phyloP scores from a whole-genome alignment of 2,113 vertebrate species.

The Junco hyemalis region DNA sequence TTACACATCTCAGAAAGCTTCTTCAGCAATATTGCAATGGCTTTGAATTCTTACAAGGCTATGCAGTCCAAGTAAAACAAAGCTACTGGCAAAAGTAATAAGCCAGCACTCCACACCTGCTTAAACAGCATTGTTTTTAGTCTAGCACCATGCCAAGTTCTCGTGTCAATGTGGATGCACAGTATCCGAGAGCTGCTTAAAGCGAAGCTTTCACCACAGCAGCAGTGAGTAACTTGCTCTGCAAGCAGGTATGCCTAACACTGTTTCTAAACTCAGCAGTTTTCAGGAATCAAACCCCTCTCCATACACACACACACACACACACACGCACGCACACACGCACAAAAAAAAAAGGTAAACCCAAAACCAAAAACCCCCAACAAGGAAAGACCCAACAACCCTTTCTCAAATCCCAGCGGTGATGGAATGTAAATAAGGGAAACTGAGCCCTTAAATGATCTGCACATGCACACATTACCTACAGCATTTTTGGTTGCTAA shows the following conservation, averaged over 20 bases:
- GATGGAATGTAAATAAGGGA: conserved; percentile 45
- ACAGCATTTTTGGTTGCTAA: conserved; percentile 62
- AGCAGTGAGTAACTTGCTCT: neutral
- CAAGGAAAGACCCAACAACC: neutral
- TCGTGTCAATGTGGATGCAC: neutral
- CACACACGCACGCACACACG: too few species aligned
- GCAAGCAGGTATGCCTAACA: neutral
- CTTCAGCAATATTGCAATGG: conserved; percentile 23
- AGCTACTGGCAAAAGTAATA: conserved; percentile 61
- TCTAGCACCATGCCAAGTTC: conserved; percentile 42
- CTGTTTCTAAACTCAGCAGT: neutral
- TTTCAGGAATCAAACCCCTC: neutral
- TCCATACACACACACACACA: neutral
- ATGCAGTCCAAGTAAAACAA: conserved; percentile 67
- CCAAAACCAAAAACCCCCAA: rapidly evolving
- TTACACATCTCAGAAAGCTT: conserved; percentile 50
- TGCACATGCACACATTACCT: conserved; percentile 42
- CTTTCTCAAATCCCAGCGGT: neutral
- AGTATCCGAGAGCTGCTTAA: neutral
- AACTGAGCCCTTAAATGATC: conserved; percentile 38
- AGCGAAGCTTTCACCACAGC: neutral
- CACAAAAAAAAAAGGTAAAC: too few species aligned
- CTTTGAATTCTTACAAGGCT: conserved; percentile 61
- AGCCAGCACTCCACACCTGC: conserved; percentile 61
- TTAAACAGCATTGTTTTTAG: conserved; percentile 64